Conservation (phyloP, 35 echinoderm and acorn worm genomes). For the Ophioderma brevispina region DNA sequence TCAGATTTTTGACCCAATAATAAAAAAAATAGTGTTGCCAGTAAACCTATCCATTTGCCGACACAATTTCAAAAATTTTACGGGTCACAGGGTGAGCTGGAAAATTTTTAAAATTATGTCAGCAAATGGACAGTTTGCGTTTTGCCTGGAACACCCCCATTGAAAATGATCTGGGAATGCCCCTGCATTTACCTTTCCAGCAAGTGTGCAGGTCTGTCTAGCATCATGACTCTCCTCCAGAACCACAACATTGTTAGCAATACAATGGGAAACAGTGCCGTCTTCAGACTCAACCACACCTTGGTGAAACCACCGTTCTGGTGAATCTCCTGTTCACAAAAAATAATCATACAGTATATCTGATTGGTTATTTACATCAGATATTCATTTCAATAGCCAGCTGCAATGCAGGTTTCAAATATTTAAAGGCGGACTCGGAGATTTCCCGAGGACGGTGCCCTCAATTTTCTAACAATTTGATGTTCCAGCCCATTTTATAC, state of each 20-base stretch:
- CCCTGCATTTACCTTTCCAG: constrained; percentile 76
- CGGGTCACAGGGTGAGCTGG: not conserved
- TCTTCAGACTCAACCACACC: constrained; percentile 91
- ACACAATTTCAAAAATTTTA: too few species aligned
- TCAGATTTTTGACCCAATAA: too few species aligned
- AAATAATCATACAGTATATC: not conserved
- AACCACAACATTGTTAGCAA: constrained; percentile 83
- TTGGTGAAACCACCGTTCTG: constrained; percentile 95
- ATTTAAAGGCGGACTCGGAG: too few species aligned
- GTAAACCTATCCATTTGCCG: too few species aligned
- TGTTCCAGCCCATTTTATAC: too few species aligned
- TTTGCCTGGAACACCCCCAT: not conserved
- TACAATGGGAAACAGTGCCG: constrained; percentile 75
- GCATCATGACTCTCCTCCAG: constrained; percentile 68
- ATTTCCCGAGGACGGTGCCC: too few species aligned
- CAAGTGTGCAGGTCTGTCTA: constrained; percentile 69
- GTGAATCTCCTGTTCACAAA: constrained; percentile 79
- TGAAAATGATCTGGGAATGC: too few species aligned
- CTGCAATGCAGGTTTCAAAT: too few species aligned
- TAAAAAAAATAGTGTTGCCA: not conserved
- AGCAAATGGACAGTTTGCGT: not conserved
- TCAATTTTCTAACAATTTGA: too few species aligned
- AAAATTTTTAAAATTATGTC: not conserved
- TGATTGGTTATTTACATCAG: too few species aligned
- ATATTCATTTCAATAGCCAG: too few species aligned